Percentiles rank a stretch among this genome's conserved stretches.
Evolutionary conservation across 1,140 invertebrate species (phyloP).

Genomic region (Drosophila navojoa): DNA sequence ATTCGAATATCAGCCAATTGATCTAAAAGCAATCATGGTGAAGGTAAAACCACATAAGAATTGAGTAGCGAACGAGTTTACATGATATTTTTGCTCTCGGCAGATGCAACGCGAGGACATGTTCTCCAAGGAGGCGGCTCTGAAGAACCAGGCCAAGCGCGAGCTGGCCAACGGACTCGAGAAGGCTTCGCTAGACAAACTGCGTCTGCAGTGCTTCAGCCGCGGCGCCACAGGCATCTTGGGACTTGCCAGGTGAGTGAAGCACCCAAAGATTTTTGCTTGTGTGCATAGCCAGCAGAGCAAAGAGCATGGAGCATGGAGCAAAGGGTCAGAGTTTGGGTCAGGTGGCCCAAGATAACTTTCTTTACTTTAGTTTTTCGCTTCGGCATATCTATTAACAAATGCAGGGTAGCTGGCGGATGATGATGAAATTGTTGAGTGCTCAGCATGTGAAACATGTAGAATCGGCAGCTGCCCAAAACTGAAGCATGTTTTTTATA

Average conservation of each 20-base stretch:
- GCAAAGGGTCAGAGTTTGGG: not conserved
- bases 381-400: constrained; percentile 45
- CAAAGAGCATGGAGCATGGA: not conserved
- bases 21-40: not conserved
- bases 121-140: constrained; percentile 90
- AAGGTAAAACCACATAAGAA: not conserved
- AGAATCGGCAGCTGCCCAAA: constrained; percentile 12
- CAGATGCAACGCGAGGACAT: constrained; percentile 89
- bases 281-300: constrained; percentile 17
- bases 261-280: constrained; percentile 18
- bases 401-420: constrained; percentile 18
- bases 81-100: not conserved
- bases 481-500: constrained; percentile 19
- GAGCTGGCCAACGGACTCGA: constrained; percentile 85
- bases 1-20: too few species aligned
- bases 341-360: not conserved
- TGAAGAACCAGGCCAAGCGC: constrained; percentile 90
- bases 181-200: constrained; percentile 92
- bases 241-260: constrained; percentile 89
- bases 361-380: not conserved
- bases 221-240: constrained; percentile 95
- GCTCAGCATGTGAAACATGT: constrained; percentile 30
- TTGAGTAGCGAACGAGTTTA: too few species aligned
- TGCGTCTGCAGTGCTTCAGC: constrained; percentile 92
- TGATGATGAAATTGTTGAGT: constrained; percentile 73